Evolutionary conservation across 2,113 vertebrate genomes (phyloP).

Genomic region (Aplodontia rufa): DNA sequence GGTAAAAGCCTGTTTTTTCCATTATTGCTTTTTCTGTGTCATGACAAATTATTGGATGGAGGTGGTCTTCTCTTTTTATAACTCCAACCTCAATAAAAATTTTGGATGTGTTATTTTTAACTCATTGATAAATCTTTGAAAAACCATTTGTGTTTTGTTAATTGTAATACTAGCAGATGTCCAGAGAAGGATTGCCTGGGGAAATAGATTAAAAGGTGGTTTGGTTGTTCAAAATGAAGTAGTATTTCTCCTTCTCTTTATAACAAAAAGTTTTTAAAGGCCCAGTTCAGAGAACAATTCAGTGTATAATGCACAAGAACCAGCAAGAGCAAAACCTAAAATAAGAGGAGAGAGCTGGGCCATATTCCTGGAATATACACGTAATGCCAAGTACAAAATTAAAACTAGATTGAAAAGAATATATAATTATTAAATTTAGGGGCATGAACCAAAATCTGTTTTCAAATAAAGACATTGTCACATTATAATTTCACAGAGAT

Average conservation of each 20-base stretch:
- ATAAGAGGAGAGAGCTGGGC: not conserved
- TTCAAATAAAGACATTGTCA: not conserved
- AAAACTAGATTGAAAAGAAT: slow-evolving; percentile 19
- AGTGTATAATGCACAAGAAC: not conserved
- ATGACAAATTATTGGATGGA: not conserved
- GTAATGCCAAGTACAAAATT: not conserved
- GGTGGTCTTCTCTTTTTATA: not conserved
- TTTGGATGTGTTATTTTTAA: not conserved
- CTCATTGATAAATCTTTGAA: not conserved
- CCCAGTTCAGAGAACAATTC: not conserved
- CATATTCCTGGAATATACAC: not conserved
- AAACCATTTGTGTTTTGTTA: not conserved
- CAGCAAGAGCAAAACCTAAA: not conserved
- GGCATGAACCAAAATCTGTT: not conserved
- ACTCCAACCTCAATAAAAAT: not conserved
- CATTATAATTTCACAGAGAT: not conserved
- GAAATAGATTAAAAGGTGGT: not conserved
- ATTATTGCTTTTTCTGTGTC: not conserved
- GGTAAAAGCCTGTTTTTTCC: not conserved
- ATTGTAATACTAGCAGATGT: not conserved
- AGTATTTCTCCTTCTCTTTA: not conserved
- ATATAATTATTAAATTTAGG: slow-evolving; percentile 34
- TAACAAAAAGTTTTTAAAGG: not conserved
- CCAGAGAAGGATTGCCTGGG: not conserved
- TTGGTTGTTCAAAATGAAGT: not conserved